Evolutionary conservation across 2,888 invertebrate genomes (phyloP), one percentile per base, ranked within the genome.

Genomic region (Strigamia transsilvanica): DNA sequence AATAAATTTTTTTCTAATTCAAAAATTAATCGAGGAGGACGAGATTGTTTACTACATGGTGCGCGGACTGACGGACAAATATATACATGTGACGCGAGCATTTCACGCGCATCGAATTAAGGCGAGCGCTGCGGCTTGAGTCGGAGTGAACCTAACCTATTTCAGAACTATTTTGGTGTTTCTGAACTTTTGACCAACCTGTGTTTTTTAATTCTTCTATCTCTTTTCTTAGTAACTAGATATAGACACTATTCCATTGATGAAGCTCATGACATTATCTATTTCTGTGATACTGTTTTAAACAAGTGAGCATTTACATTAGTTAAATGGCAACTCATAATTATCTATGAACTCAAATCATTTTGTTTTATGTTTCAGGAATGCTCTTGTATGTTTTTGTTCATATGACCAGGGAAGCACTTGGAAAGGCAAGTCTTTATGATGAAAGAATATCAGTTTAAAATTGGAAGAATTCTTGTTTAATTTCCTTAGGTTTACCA

Each of bases 261-360:
- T 23, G 61, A 61, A 61, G 61, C 21, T 18, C 61, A 61, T 61
- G 61, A 61, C 21, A 61, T 61, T 18, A 61, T 61, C 21, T 61
- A 61, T 61, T 23, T 61, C 6, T 61, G 61, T 21, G 61, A 61
- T 18, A 61, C 10, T 61, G 18, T 61, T 18, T 18, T 51, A 51
- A 51, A 51, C 3, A 51, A 18, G 51, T 51, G 12, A 51, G n/a
- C 0, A 51, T 51, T 51, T 51, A 51, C 0, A n/a, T 51, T 51
- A 51, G 0, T 18, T 27, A 13, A 51, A 51, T 51, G 4, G n/a
- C 51, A 51, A 10, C 1, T 18, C 0, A 6, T 2, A 0, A 2
- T 1, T n/a, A 18, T 51, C 12, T 10, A 1, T 18, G 3, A 51
- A 51, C 18, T 51, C 9, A 38, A 38, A 51, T 51, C 6, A 51